Evolutionary conservation across 2,113 vertebrate species (phyloP).

Genomic region (Brachyhypopomus occidentalis): DNA sequence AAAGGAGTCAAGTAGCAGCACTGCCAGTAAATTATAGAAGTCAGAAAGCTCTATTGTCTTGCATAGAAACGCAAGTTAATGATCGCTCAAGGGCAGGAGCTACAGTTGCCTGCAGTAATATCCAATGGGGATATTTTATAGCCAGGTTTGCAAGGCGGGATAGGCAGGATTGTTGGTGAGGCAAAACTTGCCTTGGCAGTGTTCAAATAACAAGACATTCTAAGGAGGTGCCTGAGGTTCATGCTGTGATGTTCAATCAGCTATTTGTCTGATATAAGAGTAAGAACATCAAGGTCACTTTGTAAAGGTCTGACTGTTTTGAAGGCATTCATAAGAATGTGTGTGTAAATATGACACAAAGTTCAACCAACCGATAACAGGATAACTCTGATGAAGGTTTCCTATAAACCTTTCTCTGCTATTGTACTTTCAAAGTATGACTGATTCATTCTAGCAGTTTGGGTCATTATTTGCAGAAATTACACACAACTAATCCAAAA

Average conservation of each 20-base stretch:
- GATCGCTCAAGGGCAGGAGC: conserved; percentile 66
- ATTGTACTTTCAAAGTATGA: no score
- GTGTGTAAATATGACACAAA: not conserved
- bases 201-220: conserved; percentile 23
- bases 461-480: no score
- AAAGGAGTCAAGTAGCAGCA: conserved; percentile 4
- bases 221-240: not conserved
- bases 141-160: conserved; percentile 17
- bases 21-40: conserved; percentile 25
- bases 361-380: not conserved
- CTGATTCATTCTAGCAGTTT: no score
- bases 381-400: not conserved
- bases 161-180: not conserved
- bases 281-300: not conserved
- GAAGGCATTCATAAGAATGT: not conserved
- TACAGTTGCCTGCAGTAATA: not conserved
- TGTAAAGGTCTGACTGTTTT: not conserved
- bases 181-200: not conserved
- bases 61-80: conserved; percentile 70
- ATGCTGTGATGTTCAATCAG: not conserved
- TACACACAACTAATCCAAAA: no score
- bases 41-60: conserved; percentile 18
- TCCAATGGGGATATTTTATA: not conserved
- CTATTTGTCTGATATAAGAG: not conserved
- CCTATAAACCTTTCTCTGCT: not conserved